These are phyloP conservation scores for Acanthiza pusilla DNA, from an alignment of 2,797 vertebrate genomes.

Conservation along the genomic window DNA sequence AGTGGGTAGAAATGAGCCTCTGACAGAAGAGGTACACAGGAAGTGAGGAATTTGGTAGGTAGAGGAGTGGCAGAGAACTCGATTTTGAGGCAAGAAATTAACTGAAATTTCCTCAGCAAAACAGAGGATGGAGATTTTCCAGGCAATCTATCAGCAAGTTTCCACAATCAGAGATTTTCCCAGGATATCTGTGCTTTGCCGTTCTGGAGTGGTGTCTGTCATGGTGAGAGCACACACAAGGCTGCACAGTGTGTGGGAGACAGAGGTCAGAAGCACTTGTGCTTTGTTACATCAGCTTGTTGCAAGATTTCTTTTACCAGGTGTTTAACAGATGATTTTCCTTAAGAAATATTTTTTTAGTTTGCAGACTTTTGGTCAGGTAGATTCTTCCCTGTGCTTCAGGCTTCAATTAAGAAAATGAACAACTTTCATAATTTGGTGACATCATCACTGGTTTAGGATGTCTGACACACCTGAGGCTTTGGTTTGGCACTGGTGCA, in stretches of 20 bases:
- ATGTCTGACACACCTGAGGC: neutral
- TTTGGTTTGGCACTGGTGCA: neutral
- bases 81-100: neutral
- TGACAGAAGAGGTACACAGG: neutral
- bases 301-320: neutral
- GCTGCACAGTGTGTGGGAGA: fast-evolving
- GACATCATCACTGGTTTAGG: neutral
- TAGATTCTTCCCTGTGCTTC: neutral
- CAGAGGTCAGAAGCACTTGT: neutral
- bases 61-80: neutral
- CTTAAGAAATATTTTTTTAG: neutral
- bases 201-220: neutral
- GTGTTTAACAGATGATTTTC: neutral
- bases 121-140: neutral
- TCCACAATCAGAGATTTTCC: neutral
- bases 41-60: neutral
- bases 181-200: neutral
- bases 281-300: neutral
- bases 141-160: neutral
- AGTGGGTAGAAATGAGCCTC: fast-evolving
- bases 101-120: neutral
- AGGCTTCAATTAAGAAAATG: neutral
- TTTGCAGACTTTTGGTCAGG: neutral
- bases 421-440: neutral
- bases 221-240: no score